Evolutionary conservation across 2,888 invertebrate species (phyloP), one percentile per base, ranked within the genome.

Genomic region (Apotomis betuletana): DNA sequence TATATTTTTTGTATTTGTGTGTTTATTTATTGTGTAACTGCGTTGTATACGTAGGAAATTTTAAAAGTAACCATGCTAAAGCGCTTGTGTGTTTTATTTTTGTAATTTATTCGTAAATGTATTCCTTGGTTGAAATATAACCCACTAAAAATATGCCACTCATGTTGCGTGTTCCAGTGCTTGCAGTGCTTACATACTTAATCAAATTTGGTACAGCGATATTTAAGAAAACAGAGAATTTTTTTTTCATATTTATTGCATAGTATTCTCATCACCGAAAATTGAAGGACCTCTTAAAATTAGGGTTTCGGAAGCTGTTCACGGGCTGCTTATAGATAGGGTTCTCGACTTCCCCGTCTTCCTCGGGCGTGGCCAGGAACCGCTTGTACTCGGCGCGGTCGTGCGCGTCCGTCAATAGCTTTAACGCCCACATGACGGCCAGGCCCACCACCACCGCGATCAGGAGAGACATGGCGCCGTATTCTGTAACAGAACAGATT

Each of bases 31-130:
- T 62, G 46, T 51, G 51, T n/a, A 71, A 57, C 51, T 63, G 63
- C 36, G 57, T 67, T 49, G 46, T 64, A 46, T 55, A 55, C 49
- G 51, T 51, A 67, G 55, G 46, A 65, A 65, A 65, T 65, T 65
- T 57, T 65, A 3, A 65, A 65, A 65, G 70, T 74, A 13, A 85
- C 44, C 10, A 38, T 49, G 27, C 27, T 46, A 57, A 46, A 55
- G 46, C 65, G n/a, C 9, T 10, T 44, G 12, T 12, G 46, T n/a
- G 46, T 65, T 36, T 65, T 65, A 27, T 57, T 65, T 8, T 12
- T 9, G 9, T 49, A 49, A 9, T 10, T 12, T 6, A 9, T 9
- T 49, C 49, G 10, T 3, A 49, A 49, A 49, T 12, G 4, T 41
- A 41, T 41, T 41, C 27, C 27, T 27, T 2, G 27, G 27, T 1